Evolutionary conservation across 2,888 invertebrate genomes (phyloP).

Genomic region (Tanytarsus gracilentus): DNA sequence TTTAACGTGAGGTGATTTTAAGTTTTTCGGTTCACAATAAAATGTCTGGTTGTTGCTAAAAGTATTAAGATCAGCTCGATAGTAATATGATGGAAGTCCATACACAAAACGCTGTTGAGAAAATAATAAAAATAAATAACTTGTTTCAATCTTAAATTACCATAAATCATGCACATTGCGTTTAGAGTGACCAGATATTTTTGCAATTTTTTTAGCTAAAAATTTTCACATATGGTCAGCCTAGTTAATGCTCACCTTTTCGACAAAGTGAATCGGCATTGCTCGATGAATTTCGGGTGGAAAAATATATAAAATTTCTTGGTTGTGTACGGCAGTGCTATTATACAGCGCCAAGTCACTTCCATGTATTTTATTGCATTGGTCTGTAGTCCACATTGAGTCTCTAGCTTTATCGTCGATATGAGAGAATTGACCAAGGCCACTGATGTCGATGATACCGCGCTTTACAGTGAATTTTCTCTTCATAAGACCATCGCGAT

Average conservation of each 20-base stretch:
- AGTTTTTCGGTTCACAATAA: constrained; percentile 47
- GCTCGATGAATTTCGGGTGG: constrained; percentile 61
- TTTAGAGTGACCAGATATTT: too few relatives aligned
- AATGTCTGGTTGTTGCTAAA: constrained; percentile 56
- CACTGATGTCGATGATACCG: constrained; percentile 52
- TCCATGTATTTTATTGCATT: constrained; percentile 62
- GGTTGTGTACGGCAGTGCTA: constrained; percentile 36
- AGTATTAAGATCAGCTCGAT: constrained; percentile 53
- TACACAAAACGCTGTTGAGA: too few relatives aligned
- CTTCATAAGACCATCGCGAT: constrained; percentile 58
- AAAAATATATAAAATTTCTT: constrained; percentile 52
- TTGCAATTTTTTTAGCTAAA: neutral
- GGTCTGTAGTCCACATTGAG: constrained; percentile 55
- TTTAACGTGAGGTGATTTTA: constrained; percentile 42
- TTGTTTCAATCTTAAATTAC: too few relatives aligned
- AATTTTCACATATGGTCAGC: neutral
- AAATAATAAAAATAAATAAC: too few relatives aligned
- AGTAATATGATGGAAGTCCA: constrained; percentile 51
- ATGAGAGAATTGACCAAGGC: constrained; percentile 54
- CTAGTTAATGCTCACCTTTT: constrained; percentile 45
- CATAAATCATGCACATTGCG: too few relatives aligned
- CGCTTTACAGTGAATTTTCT: constrained; percentile 61
- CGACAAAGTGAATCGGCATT: constrained; percentile 54
- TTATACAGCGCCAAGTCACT: constrained; percentile 52
- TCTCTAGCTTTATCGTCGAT: constrained; percentile 52